Percentiles rank a stretch among this genome's conserved stretches.
phyloP scores from a whole-genome alignment of 1,140 invertebrate species.

The Helicoverpa armigera region DNA sequence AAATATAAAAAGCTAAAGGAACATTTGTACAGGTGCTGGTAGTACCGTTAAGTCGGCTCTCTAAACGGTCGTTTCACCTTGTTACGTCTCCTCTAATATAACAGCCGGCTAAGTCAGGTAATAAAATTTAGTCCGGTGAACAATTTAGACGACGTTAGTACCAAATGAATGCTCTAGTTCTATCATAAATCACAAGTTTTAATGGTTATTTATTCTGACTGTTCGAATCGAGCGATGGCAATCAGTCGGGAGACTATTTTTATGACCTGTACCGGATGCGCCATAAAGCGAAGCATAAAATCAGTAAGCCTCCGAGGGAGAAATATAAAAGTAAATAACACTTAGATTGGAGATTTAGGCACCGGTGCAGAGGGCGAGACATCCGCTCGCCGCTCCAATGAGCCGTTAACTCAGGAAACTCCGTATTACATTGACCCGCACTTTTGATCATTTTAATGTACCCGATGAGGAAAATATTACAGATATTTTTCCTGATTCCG shows the following conservation, averaged over 20 bases:
- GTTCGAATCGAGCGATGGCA: slow-evolving; percentile 72
- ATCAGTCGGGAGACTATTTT: slow-evolving; percentile 82
- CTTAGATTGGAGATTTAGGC: slow-evolving; percentile 75
- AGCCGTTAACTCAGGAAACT: slow-evolving; percentile 54
- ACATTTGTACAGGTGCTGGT: background rate
- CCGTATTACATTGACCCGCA: slow-evolving; percentile 53
- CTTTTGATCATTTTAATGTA: slow-evolving; percentile 53
- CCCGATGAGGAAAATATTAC: slow-evolving; percentile 48
- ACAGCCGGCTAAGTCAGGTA: slow-evolving; percentile 30
- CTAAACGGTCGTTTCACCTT: slow-evolving; percentile 23
- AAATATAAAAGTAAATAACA: slow-evolving; percentile 83
- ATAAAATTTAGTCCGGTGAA: slow-evolving; percentile 43
- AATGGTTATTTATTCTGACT: slow-evolving; percentile 76
- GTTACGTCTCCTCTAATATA: slow-evolving; percentile 25
- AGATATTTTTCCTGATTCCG: slow-evolving; percentile 35
- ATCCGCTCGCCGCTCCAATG: slow-evolving; percentile 55
- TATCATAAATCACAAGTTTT: slow-evolving; percentile 68
- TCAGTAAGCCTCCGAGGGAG: slow-evolving; percentile 74
- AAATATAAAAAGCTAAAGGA: slow-evolving; percentile 6
- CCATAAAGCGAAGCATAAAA: slow-evolving; percentile 81
- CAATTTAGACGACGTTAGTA: slow-evolving; percentile 40
- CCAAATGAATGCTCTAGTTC: slow-evolving; percentile 55
- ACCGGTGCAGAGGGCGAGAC: slow-evolving; percentile 53
- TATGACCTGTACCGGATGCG: slow-evolving; percentile 79
- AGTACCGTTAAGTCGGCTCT: slow-evolving; percentile 1